Evolutionary conservation across 2,797 vertebrate species (phyloP).

Genomic region (Epinephelus malabaricus): DNA sequence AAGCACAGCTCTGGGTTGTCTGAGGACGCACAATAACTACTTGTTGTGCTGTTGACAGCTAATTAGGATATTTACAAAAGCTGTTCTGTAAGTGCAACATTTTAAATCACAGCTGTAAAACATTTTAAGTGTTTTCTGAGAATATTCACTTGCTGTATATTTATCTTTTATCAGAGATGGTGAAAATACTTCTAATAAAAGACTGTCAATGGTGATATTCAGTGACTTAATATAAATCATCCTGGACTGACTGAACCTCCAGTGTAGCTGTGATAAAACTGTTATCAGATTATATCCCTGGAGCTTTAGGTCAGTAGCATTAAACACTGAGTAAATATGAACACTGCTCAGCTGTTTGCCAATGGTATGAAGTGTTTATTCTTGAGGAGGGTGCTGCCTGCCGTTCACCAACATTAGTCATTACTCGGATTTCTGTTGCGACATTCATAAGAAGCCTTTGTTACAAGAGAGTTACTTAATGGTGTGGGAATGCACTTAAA

Average conservation of each 20-base stretch:
- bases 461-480: constrained; percentile 45
- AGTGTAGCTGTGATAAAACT: neutral
- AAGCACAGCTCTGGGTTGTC: constrained; percentile 6
- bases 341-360: constrained; percentile 71
- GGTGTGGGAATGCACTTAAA: constrained; percentile 59
- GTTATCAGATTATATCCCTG: neutral
- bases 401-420: constrained; percentile 57
- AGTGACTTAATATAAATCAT: neutral
- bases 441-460: constrained; percentile 56
- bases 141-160: neutral
- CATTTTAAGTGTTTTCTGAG: neutral
- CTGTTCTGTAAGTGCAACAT: neutral
- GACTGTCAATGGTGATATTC: neutral
- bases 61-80: neutral
- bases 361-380: constrained; percentile 79
- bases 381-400: constrained; percentile 76
- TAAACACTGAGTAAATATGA: constrained; percentile 57
- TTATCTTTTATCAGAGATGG: neutral
- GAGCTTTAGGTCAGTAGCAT: constrained; percentile 28
- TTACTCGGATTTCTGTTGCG: constrained; percentile 53
- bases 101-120: neutral
- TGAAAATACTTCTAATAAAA: neutral
- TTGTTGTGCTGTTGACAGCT: neutral
- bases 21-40: neutral
- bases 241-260: neutral